Evolutionary conservation across 1,140 invertebrate genomes (phyloP), one percentile per base, ranked within the genome.

Genomic region (Helicoverpa armigera): DNA sequence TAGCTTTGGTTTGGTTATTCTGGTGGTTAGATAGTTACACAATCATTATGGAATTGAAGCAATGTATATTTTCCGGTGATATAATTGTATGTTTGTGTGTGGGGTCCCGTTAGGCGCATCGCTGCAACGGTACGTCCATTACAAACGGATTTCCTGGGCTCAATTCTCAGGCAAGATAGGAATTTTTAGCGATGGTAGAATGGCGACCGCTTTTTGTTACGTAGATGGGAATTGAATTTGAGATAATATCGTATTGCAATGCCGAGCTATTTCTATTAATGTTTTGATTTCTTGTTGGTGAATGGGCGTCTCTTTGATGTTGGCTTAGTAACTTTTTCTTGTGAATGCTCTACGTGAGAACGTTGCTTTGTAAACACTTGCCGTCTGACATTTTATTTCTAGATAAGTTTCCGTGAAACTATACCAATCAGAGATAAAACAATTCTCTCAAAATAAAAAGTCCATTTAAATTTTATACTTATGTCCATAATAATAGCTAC

Each of bases 71-170:
- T 92, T 91, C 90, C 90, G 89, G 89, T 87, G 83, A 84, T 89
- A 88, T 92, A 89, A 89, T 91, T 90, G 88, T 90, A 85, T 89
- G 85, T 85, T 86, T 81, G 85, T 82, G 65, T 81, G 67, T 61
- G 75, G 61, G 75, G 84, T 90, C 78, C 90, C 88, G 90, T 90
- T 91, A 90, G 56, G 79, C 79, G 85, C 86, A 89, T 86, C 85
- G 86, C 83, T 89, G 88, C 90, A 91, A 89, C 85, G 85, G 88
- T 67, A 67, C 75, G 69, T 14, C 80, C 76, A 43, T 11, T 85
- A 86, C 85, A 82, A 85, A 85, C 88, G 91, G 90, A 92, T 89
- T 94, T 94, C 92, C 92, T 94, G 89, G 83, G 85, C 90, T 90
- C 88, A 83, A 89, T 88, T 90, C 90, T 85, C 88, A 88, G 85